Base-by-base conservation (phyloP, 2,113 vertebrate genomes). In the Trinectes maculatus region DNA sequence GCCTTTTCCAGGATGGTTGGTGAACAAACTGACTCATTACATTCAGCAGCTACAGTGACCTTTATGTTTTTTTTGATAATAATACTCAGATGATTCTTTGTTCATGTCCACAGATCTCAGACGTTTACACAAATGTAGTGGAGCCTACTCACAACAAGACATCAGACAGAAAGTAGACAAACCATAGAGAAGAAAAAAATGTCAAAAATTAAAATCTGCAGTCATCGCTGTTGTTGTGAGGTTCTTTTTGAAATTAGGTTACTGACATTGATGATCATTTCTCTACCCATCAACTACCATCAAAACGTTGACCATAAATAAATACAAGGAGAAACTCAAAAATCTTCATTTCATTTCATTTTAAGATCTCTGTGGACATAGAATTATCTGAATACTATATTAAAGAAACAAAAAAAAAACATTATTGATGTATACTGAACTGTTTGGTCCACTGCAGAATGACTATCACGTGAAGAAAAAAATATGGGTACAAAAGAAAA, bases 1-100 rank as follows among this genome's bases (percentile, higher is more conserved):
- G 58, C 46, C 33, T 53, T 72, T 59, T 79, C 79, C 82, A 79
- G 53, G 31, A 55, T 4, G 46, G 54, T 34, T 15, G 28, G 5
- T 21, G 29, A 22, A 43, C n/a, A 54, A 42, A 53, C 22, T 6
- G 13, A 55, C 55, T 77, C 77, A 80, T 80, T 70, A 71, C 12
- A 1, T 80, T 40, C 5, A 9, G 59, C 63, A 70, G 47, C 21
- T 15, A 18, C 22, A 36, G 44, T n/a, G 44, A 62, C 51, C 15
- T 54, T 36, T 25, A 34, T 22, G 28, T n/a, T 36, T 55, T 54
- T 42, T 10, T 15, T 33, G 28, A 39, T 33, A 52, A 69, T 29
- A 51, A 67, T 68, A 68, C 67, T 69, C 47, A 68, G 52, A 77
- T 25, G 40, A 74, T 18, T 37, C 47, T 39, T 36, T 8, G 28